These are phyloP conservation scores for Aleiodes sp. DNA, from an alignment of 1,140 invertebrate species.

Conservation along the genomic window DNA sequence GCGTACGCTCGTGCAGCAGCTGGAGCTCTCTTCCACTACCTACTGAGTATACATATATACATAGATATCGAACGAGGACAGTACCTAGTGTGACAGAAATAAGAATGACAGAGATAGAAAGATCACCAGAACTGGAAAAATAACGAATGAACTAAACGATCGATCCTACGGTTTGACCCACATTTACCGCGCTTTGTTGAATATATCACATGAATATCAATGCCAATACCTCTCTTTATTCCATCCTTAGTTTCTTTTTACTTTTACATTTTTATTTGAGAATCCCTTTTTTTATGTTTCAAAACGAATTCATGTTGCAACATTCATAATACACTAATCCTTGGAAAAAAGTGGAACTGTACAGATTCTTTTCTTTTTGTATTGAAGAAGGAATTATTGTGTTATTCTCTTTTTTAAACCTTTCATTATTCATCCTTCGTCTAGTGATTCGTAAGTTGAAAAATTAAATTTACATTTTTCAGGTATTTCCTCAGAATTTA, in stretches of 20 bases:
- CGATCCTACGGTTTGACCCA: slow-evolving; percentile 40
- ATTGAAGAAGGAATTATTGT: no score
- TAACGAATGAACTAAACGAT: slow-evolving; percentile 40
- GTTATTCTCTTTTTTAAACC: no score
- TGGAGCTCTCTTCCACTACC: slow-evolving; percentile 28
- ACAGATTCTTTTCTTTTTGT: no score
- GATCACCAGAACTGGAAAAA: slow-evolving; percentile 33
- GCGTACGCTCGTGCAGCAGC: slow-evolving; percentile 28
- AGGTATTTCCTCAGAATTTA: background rate
- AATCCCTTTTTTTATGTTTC: no score
- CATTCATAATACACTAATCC: no score
- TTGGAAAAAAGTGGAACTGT: no score
- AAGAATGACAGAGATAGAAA: background rate
- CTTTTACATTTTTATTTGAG: background rate
- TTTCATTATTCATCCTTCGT: no score
- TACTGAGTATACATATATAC: no score
- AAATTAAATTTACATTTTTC: no score
- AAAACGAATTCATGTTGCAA: no score
- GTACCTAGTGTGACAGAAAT: slow-evolving; percentile 3
- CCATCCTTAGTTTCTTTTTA: background rate
- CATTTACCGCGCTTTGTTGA: slow-evolving; percentile 32
- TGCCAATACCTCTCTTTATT: slow-evolving; percentile 27
- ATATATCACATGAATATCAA: slow-evolving; percentile 24
- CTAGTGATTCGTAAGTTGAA: no score
- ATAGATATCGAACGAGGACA: slow-evolving; percentile 9